These are phyloP conservation scores for Lichenostomus cassidix DNA, from an alignment of 2,113 vertebrate species.

Conservation along the genomic window DNA sequence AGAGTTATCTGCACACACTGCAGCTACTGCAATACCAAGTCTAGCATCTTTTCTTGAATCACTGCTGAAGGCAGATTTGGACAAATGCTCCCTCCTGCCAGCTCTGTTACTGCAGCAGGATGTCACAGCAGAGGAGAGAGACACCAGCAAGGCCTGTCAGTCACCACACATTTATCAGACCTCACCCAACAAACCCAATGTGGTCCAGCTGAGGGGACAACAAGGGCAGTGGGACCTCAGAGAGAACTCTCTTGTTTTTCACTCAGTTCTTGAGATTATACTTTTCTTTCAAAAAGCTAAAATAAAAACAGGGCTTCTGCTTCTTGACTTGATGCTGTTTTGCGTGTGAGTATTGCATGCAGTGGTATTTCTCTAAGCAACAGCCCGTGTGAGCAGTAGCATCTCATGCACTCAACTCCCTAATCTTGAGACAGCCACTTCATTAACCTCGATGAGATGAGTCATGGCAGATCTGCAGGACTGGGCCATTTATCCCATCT, in stretches of 20 bases:
- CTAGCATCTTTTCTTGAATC: background rate
- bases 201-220: background rate
- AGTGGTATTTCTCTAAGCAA: background rate
- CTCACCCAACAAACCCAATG: background rate
- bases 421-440: background rate
- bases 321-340: background rate
- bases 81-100: background rate
- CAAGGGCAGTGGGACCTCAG: background rate
- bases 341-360: background rate
- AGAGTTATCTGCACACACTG: background rate
- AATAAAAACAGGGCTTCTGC: background rate
- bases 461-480: background rate
- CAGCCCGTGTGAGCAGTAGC: background rate
- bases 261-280: background rate
- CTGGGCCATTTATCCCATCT: background rate
- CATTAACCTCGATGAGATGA: background rate
- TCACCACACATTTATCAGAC: background rate
- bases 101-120: background rate
- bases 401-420: background rate
- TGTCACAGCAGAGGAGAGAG: background rate
- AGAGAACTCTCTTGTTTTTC: background rate
- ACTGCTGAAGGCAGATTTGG: background rate
- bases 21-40: background rate
- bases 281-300: background rate
- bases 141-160: background rate